Evolutionary conservation across 2,888 invertebrate genomes (phyloP).

Genomic region (Microplitis manilae): DNA sequence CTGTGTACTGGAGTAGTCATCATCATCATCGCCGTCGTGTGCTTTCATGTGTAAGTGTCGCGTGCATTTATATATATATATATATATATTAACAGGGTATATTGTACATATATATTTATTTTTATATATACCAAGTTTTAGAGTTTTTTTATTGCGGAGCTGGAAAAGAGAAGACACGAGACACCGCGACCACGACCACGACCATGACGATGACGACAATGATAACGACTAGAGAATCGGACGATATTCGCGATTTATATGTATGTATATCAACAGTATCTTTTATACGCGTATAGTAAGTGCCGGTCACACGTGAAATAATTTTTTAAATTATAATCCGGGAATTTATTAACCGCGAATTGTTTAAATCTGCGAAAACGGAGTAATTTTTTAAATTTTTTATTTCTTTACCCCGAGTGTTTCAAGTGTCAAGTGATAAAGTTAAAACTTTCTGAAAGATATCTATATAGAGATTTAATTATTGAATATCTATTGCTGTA

Average conservation of each 20-base stretch:
- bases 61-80: background rate
- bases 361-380: too few relatives aligned
- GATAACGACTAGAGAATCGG: constrained; percentile 39
- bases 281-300: background rate
- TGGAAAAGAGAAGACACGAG: constrained; percentile 3
- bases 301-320: background rate
- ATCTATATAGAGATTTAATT: too few relatives aligned
- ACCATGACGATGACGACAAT: constrained; percentile 46
- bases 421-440: too few relatives aligned
- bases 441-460: background rate
- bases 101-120: background rate
- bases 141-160: background rate
- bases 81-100: background rate
- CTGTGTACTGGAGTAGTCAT: constrained; percentile 42
- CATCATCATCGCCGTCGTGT: constrained; percentile 17
- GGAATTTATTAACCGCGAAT: too few relatives aligned
- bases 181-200: constrained; percentile 22
- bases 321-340: too few relatives aligned
- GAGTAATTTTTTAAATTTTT: too few relatives aligned
- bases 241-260: constrained; percentile 11
- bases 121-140: background rate
- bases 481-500: too few relatives aligned
- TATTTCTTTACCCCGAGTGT: too few relatives aligned
- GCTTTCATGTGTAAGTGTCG: background rate
- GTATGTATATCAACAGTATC: background rate